Evolutionary conservation across 2,113 vertebrate genomes (phyloP).

Genomic region (Gallinago media): DNA sequence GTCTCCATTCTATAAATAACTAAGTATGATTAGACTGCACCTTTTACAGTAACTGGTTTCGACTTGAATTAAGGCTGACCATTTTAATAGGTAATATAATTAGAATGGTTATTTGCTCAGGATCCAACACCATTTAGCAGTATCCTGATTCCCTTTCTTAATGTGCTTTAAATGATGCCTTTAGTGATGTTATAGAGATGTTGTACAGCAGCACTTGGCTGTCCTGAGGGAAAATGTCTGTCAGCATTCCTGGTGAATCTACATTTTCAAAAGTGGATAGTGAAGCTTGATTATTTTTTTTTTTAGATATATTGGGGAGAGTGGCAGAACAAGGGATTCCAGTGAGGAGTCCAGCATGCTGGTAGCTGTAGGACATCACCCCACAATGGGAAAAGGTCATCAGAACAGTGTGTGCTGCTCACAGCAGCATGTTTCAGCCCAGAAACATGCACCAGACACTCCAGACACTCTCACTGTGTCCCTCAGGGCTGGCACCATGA

Average conservation of each 20-base stretch:
- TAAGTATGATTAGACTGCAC: background rate
- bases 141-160: background rate
- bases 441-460: no score
- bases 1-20: background rate
- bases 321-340: background rate
- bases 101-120: background rate
- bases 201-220: background rate
- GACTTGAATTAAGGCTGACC: background rate
- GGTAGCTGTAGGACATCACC: background rate
- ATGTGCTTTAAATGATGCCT: constrained; percentile 2
- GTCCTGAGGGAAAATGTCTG: background rate
- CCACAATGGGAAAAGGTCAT: background rate
- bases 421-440: background rate
- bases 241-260: background rate
- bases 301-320: background rate
- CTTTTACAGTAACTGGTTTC: background rate
- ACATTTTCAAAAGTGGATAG: background rate
- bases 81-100: background rate
- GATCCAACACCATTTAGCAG: background rate
- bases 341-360: background rate
- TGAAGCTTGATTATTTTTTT: background rate
- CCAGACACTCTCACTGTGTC: background rate
- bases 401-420: background rate
- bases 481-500: background rate
- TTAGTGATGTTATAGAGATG: background rate